Evolutionary conservation across 2,113 vertebrate genomes (phyloP).

Genomic region (Sakesphorus luctuosus): DNA sequence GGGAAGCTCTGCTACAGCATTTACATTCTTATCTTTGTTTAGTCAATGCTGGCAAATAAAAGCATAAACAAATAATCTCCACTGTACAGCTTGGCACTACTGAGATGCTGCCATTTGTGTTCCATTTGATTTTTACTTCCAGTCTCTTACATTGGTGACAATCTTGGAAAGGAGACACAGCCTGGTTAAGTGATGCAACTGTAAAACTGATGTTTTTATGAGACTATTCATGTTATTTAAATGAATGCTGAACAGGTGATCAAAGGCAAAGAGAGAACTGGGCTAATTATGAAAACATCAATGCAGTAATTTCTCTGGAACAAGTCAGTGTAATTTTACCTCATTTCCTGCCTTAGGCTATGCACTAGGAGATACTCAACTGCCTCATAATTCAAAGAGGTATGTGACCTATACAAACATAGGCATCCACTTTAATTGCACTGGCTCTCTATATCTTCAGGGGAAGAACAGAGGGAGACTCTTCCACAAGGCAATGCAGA

Average conservation of each 20-base stretch:
- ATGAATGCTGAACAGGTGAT: constrained; percentile 7
- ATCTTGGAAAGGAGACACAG: background rate
- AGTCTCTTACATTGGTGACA: background rate
- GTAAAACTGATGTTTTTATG: background rate
- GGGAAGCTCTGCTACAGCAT: constrained; percentile 21
- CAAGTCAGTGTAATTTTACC: background rate
- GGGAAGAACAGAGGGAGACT: background rate
- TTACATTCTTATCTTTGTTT: constrained; percentile 21
- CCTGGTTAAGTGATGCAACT: background rate
- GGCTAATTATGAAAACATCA: constrained; percentile 12
- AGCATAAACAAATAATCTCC: constrained; percentile 31
- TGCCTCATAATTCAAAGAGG: background rate
- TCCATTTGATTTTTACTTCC: constrained; percentile 10
- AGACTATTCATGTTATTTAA: background rate
- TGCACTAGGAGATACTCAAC: background rate
- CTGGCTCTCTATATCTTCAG: background rate
- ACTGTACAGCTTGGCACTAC: background rate
- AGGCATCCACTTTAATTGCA: background rate
- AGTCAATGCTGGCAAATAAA: constrained; percentile 29
- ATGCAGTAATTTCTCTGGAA: background rate
- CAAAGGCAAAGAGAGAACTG: background rate
- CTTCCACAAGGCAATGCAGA: background rate
- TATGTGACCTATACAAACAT: background rate
- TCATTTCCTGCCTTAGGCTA: background rate
- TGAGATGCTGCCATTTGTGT: background rate